Evolutionary conservation across 2,888 invertebrate genomes (phyloP).

Genomic region (Lydus trimaculatus): DNA sequence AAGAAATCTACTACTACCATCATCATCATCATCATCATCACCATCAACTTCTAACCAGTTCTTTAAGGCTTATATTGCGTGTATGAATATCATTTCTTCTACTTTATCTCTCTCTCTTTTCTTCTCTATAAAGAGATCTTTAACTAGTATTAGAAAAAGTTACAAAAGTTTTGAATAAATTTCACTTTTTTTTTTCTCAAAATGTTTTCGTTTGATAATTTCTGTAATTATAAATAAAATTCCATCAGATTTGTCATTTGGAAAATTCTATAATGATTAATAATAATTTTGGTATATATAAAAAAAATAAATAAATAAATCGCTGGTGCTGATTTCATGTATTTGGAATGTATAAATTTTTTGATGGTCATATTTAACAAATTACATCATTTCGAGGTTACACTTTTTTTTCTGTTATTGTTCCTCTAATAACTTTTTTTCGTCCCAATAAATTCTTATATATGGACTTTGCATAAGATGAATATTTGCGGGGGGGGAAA

Average conservation of each 20-base stretch:
- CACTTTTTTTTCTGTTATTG: background rate
- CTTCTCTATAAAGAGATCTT: background rate
- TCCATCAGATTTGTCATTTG: background rate
- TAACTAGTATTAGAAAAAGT: background rate
- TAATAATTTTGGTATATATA: background rate
- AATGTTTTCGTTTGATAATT: background rate
- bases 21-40: conserved; percentile 25
- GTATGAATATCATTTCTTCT: conserved; percentile 24
- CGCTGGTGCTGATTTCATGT: background rate
- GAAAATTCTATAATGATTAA: conserved; percentile 5
- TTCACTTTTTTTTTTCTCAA: background rate
- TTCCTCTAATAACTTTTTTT: too few species aligned
- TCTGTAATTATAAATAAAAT: background rate
- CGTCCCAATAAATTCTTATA: too few species aligned
- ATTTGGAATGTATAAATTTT: background rate
- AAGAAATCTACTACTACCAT: conserved; percentile 16
- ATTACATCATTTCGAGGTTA: conserved; percentile 2
- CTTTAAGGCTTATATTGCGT: conserved; percentile 34
- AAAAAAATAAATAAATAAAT: too few species aligned
- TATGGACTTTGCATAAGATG: too few species aligned
- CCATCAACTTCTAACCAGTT: conserved; percentile 34
- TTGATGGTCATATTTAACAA: background rate
- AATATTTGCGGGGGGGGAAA: too few species aligned
- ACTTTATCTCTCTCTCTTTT: background rate
- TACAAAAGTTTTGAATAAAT: background rate